phyloP scores from a whole-genome alignment of 1,140 invertebrate species.

The Hypsibius dujardini region DNA sequence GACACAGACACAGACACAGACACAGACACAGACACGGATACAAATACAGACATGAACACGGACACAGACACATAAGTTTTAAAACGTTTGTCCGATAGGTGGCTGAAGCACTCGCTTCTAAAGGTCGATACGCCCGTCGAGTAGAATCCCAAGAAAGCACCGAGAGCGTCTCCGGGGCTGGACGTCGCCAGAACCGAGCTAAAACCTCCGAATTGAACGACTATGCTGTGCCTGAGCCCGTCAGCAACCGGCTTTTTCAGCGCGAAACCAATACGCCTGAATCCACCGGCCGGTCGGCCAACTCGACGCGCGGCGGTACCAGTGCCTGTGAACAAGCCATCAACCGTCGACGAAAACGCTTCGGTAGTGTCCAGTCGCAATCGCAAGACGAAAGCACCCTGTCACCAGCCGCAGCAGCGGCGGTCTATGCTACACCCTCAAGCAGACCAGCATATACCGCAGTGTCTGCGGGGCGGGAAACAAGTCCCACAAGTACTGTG shows the following conservation, averaged over 20 bases:
- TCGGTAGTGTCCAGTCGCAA: constrained; percentile 14
- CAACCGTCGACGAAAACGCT: background rate
- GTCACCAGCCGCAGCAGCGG: constrained; percentile 33
- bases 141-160: background rate
- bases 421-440: constrained; percentile 32
- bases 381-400: constrained; percentile 20
- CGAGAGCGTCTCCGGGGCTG: constrained; percentile 6
- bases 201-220: constrained; percentile 7
- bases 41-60: too few species aligned
- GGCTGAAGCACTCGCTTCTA: background rate
- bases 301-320: background rate
- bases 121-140: constrained; percentile 6
- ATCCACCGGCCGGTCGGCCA: background rate
- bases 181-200: background rate
- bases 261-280: constrained; percentile 1
- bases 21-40: too few species aligned
- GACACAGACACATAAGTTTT: too few species aligned
- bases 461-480: constrained; percentile 5
- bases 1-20: too few species aligned
- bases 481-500: background rate
- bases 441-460: background rate
- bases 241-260: background rate
- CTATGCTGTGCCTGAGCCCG: background rate
- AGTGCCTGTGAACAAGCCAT: constrained; percentile 13
- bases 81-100: too few species aligned